phyloP scores from a whole-genome alignment of 2,113 vertebrate species.

The Actenoides lindsayi region DNA sequence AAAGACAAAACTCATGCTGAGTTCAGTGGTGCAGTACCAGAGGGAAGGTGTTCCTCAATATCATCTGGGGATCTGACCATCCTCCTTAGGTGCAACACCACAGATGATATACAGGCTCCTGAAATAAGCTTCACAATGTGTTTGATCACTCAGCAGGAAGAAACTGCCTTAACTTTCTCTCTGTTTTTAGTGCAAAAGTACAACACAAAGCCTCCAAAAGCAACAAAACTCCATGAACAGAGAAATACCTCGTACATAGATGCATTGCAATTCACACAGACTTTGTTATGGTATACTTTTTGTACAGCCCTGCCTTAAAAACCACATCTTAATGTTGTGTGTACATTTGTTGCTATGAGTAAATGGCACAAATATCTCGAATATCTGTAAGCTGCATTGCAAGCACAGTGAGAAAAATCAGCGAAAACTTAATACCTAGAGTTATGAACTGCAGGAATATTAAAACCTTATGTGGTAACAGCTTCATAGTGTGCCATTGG shows the following conservation, averaged over 20 bases:
- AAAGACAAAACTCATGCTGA: neutral
- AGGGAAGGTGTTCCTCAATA: neutral
- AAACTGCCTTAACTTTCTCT: neutral
- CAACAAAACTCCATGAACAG: neutral
- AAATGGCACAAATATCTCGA: slow-evolving; percentile 29
- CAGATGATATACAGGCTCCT: neutral
- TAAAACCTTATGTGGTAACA: slow-evolving; percentile 59
- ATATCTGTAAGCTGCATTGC: slow-evolving; percentile 2
- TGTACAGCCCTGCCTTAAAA: slow-evolving; percentile 25
- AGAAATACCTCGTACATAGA: slow-evolving; percentile 25
- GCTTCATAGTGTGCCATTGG: slow-evolving; percentile 9
- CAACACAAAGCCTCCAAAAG: neutral
- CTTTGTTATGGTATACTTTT: neutral
- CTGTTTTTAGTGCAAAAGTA: neutral
- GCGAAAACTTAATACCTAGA: slow-evolving; percentile 43
- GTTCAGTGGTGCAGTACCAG: neutral
- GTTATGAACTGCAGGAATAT: slow-evolving; percentile 65
- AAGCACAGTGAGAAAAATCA: slow-evolving; percentile 40
- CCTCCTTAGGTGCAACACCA: neutral
- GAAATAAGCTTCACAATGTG: neutral
- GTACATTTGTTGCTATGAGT: slow-evolving; percentile 35
- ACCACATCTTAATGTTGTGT: neutral
- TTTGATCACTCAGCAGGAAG: neutral
- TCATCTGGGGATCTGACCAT: neutral
- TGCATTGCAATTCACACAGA: neutral